phyloP scores from a whole-genome alignment of 2,888 invertebrate genomes.

The Calephelis perditalis region DNA sequence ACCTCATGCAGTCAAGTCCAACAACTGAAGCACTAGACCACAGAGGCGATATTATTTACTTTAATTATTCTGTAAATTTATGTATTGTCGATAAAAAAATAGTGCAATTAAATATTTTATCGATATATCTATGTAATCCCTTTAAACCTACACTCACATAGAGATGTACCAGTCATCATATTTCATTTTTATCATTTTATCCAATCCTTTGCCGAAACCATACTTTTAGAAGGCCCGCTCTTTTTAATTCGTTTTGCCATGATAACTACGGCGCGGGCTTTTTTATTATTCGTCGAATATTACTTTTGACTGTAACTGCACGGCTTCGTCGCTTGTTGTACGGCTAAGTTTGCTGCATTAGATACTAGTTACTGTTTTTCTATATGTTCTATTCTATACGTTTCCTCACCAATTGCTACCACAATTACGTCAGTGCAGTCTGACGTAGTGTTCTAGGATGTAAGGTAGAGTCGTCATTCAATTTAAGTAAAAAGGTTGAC shows the following conservation, averaged over 20 bases:
- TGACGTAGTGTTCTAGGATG: too few relatives aligned
- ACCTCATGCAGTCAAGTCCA: too few relatives aligned
- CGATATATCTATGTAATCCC: slow-evolving; percentile 19
- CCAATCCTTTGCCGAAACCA: slow-evolving; percentile 74
- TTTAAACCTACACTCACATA: slow-evolving; percentile 36
- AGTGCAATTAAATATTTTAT: not conserved
- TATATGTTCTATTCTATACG: too few relatives aligned
- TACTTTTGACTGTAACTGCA: slow-evolving; percentile 47
- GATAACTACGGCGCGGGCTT: slow-evolving; percentile 48
- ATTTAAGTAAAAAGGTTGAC: too few relatives aligned
- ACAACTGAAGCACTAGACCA: too few relatives aligned
- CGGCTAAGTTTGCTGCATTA: slow-evolving; percentile 24
- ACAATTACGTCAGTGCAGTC: too few relatives aligned
- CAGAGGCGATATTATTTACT: too few relatives aligned
- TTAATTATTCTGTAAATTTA: too few relatives aligned
- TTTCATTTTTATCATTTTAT: slow-evolving; percentile 70
- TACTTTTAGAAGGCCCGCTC: slow-evolving; percentile 48
- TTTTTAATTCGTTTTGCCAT: slow-evolving; percentile 74
- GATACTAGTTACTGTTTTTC: slow-evolving; percentile 16
- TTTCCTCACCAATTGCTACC: too few relatives aligned
- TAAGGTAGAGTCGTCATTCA: too few relatives aligned
- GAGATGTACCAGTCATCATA: slow-evolving; percentile 49
- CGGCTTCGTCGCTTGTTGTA: slow-evolving; percentile 40
- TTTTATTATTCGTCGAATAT: slow-evolving; percentile 54
- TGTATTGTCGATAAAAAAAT: too few relatives aligned